Conservation (phyloP, 1,140 invertebrate species). For the Lordiphosa collinella region DNA sequence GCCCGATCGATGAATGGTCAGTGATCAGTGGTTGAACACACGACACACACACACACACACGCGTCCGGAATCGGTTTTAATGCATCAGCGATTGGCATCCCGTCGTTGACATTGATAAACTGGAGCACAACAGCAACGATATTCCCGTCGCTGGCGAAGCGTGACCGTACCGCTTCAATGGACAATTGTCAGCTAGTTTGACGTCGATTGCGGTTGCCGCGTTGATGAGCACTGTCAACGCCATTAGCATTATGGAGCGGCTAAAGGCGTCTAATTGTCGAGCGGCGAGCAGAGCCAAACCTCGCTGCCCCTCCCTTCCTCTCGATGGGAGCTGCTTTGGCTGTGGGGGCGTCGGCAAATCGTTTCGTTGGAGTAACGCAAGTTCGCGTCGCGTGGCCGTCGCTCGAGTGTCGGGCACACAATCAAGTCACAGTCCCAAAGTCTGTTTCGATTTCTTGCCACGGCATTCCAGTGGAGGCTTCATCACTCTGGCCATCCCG, state of each 20-base stretch:
- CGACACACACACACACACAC: slow-evolving; percentile 24
- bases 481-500: slow-evolving; percentile 28
- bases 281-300: too few relatives aligned
- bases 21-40: slow-evolving; percentile 22
- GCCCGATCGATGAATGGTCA: slow-evolving; percentile 16
- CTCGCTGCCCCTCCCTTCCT: slow-evolving; percentile 7
- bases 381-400: slow-evolving; percentile 35
- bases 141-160: slow-evolving; percentile 44
- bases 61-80: slow-evolving; percentile 23
- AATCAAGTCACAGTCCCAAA: slow-evolving; percentile 31
- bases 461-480: slow-evolving; percentile 49
- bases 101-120: slow-evolving; percentile 70
- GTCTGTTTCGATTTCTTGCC: slow-evolving; percentile 34
- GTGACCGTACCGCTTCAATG: slow-evolving; percentile 69
- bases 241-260: slow-evolving; percentile 75
- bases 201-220: slow-evolving; percentile 56
- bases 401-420: slow-evolving; percentile 56
- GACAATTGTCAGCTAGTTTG: slow-evolving; percentile 42
- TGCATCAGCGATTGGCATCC: slow-evolving; percentile 65
- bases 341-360: slow-evolving; percentile 54
- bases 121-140: slow-evolving; percentile 35
- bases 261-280: slow-evolving; percentile 75
- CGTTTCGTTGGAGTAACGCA: slow-evolving; percentile 32
- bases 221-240: slow-evolving; percentile 73
- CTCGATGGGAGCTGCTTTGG: background rate